phyloP scores from a whole-genome alignment of 2,888 invertebrate genomes.

The Chromoteleia sp. region DNA sequence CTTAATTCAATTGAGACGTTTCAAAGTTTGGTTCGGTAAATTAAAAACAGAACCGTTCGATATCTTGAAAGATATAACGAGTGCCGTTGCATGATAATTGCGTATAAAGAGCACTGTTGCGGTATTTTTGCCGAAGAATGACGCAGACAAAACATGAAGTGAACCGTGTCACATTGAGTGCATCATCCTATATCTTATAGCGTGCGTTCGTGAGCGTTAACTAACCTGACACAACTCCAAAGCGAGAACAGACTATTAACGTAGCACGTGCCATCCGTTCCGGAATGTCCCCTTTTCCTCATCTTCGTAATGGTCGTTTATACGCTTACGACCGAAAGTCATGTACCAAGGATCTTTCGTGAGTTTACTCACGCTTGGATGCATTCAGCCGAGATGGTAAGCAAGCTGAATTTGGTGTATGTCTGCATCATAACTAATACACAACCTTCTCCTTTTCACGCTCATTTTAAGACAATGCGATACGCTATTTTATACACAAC shows the following conservation, averaged over 20 bases:
- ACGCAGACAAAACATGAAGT: conserved; percentile 39
- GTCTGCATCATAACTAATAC: conserved; percentile 27
- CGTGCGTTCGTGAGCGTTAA: conserved; percentile 71
- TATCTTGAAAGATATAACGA: background rate
- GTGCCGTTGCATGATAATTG: conserved; percentile 20
- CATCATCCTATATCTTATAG: conserved; percentile 45
- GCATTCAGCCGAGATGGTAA: conserved; percentile 43
- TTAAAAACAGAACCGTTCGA: too few relatives aligned
- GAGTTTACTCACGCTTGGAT: conserved; percentile 56
- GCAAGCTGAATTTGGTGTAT: conserved; percentile 38
- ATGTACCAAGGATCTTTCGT: conserved; percentile 64
- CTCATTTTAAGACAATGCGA: conserved; percentile 26
- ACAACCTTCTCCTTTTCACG: conserved; percentile 23
- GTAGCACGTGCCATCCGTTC: conserved; percentile 75
- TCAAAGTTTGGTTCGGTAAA: too few relatives aligned
- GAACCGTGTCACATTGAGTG: conserved; percentile 50
- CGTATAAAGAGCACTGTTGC: conserved; percentile 8
- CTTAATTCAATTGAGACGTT: too few relatives aligned
- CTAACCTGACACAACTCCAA: conserved; percentile 76
- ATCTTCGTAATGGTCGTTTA: conserved; percentile 56
- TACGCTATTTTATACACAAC: background rate
- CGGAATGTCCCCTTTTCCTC: conserved; percentile 68
- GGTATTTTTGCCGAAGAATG: conserved; percentile 39
- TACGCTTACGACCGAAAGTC: conserved; percentile 65
- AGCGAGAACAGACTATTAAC: conserved; percentile 76